phyloP scores from a whole-genome alignment of 2,888 invertebrate species.

The Drosophila villosipedis region DNA sequence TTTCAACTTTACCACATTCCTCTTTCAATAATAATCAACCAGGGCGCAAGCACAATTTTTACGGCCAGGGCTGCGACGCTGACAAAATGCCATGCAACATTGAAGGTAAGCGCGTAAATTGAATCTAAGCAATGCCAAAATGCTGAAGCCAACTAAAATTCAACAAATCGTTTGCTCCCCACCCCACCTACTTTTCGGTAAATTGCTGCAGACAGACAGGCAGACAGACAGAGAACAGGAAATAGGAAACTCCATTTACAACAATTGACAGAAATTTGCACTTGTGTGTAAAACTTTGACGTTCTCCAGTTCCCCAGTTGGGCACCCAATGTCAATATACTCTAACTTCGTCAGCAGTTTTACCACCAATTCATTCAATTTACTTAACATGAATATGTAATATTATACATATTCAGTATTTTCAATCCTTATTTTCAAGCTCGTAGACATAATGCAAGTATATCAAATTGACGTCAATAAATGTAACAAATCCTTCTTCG shows the following conservation, averaged over 20 bases:
- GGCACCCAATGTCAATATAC: constrained; percentile 20
- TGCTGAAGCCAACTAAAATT: constrained; percentile 33
- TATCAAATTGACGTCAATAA: constrained; percentile 37
- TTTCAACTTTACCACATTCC: constrained; percentile 49
- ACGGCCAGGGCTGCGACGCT: constrained; percentile 42
- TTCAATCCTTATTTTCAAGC: not conserved
- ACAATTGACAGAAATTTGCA: constrained; percentile 77
- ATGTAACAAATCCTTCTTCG: not conserved
- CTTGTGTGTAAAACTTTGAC: constrained; percentile 70
- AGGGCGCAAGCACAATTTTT: constrained; percentile 35
- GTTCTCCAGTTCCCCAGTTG: constrained; percentile 10
- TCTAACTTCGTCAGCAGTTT: not conserved
- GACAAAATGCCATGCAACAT: constrained; percentile 17
- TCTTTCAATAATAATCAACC: constrained; percentile 36
- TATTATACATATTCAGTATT: too few relatives aligned
- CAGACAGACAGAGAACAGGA: constrained; percentile 39
- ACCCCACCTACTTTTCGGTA: constrained; percentile 40
- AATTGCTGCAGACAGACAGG: constrained; percentile 48
- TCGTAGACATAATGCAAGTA: constrained; percentile 9
- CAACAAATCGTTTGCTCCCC: constrained; percentile 37
- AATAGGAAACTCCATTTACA: constrained; percentile 71
- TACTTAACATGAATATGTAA: not conserved
- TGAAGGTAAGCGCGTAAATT: constrained; percentile 51
- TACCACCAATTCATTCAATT: not conserved
- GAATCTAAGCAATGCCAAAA: constrained; percentile 22